Evolutionary conservation across 2,888 invertebrate genomes (phyloP).

Genomic region (Pheosia tremula): DNA sequence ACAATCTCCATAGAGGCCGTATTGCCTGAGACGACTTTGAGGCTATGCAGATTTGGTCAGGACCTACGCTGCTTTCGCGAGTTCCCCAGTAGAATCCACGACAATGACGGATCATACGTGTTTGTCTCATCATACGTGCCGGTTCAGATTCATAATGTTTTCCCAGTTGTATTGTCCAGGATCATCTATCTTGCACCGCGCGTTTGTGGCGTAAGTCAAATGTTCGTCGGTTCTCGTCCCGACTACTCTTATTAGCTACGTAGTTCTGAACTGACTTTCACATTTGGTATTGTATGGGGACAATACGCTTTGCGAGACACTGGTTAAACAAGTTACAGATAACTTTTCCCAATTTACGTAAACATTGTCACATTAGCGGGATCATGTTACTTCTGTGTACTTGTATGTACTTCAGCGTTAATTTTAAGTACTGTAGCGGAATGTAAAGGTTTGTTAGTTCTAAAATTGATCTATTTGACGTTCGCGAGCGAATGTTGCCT

Average conservation of each 20-base stretch:
- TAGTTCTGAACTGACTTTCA: slow-evolving; percentile 1
- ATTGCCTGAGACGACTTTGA: too few species aligned
- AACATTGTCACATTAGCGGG: slow-evolving; percentile 55
- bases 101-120: too few species aligned
- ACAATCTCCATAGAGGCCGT: too few species aligned
- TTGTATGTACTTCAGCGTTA: slow-evolving; percentile 10
- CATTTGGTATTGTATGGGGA: slow-evolving; percentile 42
- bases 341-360: slow-evolving; percentile 48
- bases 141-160: too few species aligned
- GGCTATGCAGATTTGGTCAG: too few species aligned
- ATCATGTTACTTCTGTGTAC: slow-evolving; percentile 46
- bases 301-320: slow-evolving; percentile 42
- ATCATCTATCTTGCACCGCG: background rate
- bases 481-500: too few species aligned
- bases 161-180: background rate
- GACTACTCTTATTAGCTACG: background rate
- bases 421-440: slow-evolving; percentile 8
- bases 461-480: too few species aligned
- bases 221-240: background rate
- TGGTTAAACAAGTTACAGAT: slow-evolving; percentile 40
- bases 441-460: too few species aligned
- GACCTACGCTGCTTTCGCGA: too few species aligned
- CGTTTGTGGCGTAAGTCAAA: background rate
- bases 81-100: too few species aligned
- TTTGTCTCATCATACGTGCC: too few species aligned